A percentile compares a stretch with the other conserved stretches of the same genome.
Conservation (phyloP, 2,888 invertebrate genomes). For the Agrotis ipsilon region DNA sequence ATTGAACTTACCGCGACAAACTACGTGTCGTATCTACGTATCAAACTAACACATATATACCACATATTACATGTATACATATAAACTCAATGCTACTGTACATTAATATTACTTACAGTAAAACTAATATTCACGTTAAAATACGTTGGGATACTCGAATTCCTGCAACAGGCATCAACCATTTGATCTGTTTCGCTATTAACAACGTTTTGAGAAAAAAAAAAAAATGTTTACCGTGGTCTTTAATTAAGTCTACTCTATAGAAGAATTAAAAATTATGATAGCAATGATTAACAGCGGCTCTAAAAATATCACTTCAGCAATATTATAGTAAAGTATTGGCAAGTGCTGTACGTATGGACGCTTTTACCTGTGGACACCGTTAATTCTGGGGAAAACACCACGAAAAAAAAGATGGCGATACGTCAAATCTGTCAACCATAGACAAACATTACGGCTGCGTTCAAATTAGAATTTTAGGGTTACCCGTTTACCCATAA, state of each 20-base stretch:
- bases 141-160: conserved; percentile 89
- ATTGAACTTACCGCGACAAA: conserved; percentile 13
- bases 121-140: conserved; percentile 76
- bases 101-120: conserved; percentile 81
- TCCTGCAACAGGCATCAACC: conserved; percentile 86
- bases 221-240: too few species aligned
- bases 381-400: too few species aligned
- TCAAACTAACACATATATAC: conserved; percentile 55
- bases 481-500: too few species aligned
- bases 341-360: too few species aligned
- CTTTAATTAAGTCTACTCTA: background rate
- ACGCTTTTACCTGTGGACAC: too few species aligned
- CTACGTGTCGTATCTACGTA: conserved; percentile 46
- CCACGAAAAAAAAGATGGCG: too few species aligned
- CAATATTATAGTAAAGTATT: too few species aligned
- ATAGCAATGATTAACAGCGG: too few species aligned
- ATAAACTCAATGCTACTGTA: conserved; percentile 35
- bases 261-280: background rate
- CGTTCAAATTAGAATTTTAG: too few species aligned
- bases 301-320: too few species aligned
- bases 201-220: background rate
- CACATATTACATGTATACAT: conserved; percentile 53
- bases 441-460: too few species aligned
- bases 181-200: conserved; percentile 83
- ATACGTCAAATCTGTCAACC: too few species aligned